These are phyloP conservation scores for Andricus grossulariae DNA, from an alignment of 1,140 invertebrate species.

Conservation along the genomic window DNA sequence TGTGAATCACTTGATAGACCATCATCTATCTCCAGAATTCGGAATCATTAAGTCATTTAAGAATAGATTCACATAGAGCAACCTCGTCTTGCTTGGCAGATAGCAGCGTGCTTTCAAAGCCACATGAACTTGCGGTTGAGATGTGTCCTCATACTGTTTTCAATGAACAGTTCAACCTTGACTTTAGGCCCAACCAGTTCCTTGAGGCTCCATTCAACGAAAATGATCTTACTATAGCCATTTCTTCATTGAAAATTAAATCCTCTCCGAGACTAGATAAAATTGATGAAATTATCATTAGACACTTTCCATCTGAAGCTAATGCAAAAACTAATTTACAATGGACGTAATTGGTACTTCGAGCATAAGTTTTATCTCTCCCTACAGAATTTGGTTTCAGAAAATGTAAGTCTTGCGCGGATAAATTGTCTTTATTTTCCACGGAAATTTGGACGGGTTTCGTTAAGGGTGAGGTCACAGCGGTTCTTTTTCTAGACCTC, in stretches of 20 bases:
- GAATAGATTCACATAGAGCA: slow-evolving; percentile 29
- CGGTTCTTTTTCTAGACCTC: no score
- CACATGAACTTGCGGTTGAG: background rate
- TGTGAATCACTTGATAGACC: background rate
- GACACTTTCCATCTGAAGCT: slow-evolving; percentile 38
- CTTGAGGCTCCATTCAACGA: background rate
- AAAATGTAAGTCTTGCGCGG: background rate
- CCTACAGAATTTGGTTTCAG: slow-evolving; percentile 42
- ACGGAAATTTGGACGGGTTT: no score
- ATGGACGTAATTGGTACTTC: slow-evolving; percentile 41
- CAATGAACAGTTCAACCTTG: background rate
- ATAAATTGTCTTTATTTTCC: no score
- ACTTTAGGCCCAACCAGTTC: background rate
- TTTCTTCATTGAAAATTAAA: slow-evolving; percentile 34
- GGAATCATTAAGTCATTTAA: slow-evolving; percentile 16
- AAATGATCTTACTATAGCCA: slow-evolving; percentile 33
- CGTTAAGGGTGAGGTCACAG: no score
- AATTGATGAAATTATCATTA: slow-evolving; percentile 44
- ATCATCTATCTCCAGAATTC: background rate
- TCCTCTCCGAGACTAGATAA: slow-evolving; percentile 47
- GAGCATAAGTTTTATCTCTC: slow-evolving; percentile 35
- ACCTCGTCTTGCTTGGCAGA: slow-evolving; percentile 2
- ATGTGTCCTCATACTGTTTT: background rate
- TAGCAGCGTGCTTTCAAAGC: background rate
- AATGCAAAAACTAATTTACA: slow-evolving; percentile 46